Conservation (phyloP, 2,888 invertebrate species). For the Ypsolopha sequella region DNA sequence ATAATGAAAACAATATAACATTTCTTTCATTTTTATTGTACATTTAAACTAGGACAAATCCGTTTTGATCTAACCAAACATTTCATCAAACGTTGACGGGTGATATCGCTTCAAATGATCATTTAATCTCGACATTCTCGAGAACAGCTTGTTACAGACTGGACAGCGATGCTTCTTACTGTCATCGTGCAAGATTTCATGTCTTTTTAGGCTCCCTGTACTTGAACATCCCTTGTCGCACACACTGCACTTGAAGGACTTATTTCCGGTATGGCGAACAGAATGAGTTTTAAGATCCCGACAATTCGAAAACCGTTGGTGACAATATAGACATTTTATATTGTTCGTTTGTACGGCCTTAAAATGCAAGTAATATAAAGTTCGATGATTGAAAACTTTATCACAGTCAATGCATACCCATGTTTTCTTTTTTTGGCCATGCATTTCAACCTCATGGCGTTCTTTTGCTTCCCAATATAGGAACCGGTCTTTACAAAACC, state of each 20-base stretch:
- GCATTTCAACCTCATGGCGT: conserved; percentile 12
- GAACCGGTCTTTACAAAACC: conserved; percentile 13
- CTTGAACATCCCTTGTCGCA: conserved; percentile 7
- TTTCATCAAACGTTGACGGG: too few species aligned
- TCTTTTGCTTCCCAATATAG: conserved; percentile 11
- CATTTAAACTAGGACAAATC: too few species aligned
- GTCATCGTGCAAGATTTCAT: conserved; percentile 3
- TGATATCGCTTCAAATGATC: too few species aligned
- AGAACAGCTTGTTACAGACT: not conserved
- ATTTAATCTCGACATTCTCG: too few species aligned
- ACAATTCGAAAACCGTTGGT: conserved; percentile 7
- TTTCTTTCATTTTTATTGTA: too few species aligned
- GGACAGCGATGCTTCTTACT: not conserved
- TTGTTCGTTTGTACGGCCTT: conserved; percentile 14
- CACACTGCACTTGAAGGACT: conserved; percentile 5
- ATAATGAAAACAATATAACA: too few species aligned
- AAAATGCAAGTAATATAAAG: conserved; percentile 14
- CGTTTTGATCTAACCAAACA: too few species aligned
- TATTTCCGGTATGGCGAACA: conserved; percentile 7
- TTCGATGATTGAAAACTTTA: conserved; percentile 9
- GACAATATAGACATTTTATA: conserved; percentile 14
- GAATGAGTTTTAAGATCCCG: conserved; percentile 5
- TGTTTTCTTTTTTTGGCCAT: conserved; percentile 6
- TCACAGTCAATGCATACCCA: conserved; percentile 12
- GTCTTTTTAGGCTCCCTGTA: not conserved